phyloP scores from a whole-genome alignment of 30 jellyfish, hydroid and myxozoan genomes.

The Clytia hemisphaerica region DNA sequence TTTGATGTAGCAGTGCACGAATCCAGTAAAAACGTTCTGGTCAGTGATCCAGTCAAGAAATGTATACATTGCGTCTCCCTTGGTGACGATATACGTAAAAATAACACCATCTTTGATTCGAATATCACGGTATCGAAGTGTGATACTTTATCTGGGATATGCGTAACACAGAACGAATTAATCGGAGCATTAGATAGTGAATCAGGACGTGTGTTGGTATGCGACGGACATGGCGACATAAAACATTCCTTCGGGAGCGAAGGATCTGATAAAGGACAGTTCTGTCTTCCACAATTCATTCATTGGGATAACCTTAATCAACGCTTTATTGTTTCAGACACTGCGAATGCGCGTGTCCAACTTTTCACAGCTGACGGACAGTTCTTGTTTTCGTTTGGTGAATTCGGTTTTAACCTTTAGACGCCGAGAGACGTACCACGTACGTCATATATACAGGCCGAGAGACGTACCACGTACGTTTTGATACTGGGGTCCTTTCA shows the following conservation, averaged over 20 bases:
- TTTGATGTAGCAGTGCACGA: slow-evolving; percentile 10
- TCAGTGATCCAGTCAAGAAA: slow-evolving; percentile 1
- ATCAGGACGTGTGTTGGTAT: slow-evolving; percentile 5
- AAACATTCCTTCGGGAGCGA: slow-evolving; percentile 16
- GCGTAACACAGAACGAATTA: slow-evolving; percentile 14
- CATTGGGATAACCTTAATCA: slow-evolving; percentile 14
- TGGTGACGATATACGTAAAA: background rate
- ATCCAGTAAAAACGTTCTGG: background rate
- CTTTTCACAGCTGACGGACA: slow-evolving; percentile 22
- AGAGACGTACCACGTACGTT: too few relatives aligned
- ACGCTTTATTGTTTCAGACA: slow-evolving; percentile 28
- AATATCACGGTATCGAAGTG: slow-evolving; percentile 19
- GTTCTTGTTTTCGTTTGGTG: slow-evolving; percentile 17
- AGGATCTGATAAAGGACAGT: slow-evolving; percentile 17
- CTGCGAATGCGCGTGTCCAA: slow-evolving; percentile 34
- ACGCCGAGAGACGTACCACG: too few relatives aligned
- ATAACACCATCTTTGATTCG: too few relatives aligned
- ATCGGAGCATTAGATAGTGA: slow-evolving; percentile 15
- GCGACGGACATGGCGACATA: slow-evolving; percentile 18
- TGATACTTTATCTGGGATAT: slow-evolving; percentile 17
- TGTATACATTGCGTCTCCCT: background rate
- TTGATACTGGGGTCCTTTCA: too few relatives aligned
- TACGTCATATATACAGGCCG: too few relatives aligned
- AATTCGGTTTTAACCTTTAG: too few relatives aligned
- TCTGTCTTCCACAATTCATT: slow-evolving; percentile 30